Evolutionary conservation across 2,797 vertebrate species (phyloP), one percentile per base, ranked within the genome.

Genomic region (Esox lucius): DNA sequence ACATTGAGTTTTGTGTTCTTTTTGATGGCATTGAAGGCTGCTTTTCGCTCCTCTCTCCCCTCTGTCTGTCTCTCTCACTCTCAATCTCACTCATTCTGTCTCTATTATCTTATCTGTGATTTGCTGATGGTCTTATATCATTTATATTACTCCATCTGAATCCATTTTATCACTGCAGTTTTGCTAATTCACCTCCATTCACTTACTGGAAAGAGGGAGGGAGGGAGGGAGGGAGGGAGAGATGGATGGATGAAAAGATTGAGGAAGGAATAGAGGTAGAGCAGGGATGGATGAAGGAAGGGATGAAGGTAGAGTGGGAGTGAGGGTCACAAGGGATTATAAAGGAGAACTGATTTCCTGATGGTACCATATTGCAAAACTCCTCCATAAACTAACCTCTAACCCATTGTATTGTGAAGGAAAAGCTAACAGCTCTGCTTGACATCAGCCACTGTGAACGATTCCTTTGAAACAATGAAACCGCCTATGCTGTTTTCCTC

Each of bases 141-240:
- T n/a, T 17, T 56, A 19, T n/a, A 56, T 22, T n/a, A 17, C 53
- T 79, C 81, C 78, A 71, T 83, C 76, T 87, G 81, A 78, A 78
- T 89, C 85, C 78, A 83, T 83, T 84, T 87, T 85, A 83, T 75
- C 82, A 78, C 80, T 87, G 82, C 87, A 84, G 81, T 68, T 4
- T 83, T 85, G 83, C 26, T 39, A 65, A 78, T 73, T 53, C 76
- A 79, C 51, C 51, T 46, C 42, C 42, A 46, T 46, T 76, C 59
- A 51, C 84, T 79, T 77, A 78, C 76, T 81, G 17, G 12, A 26
- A 71, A 79, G 0, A 59, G 68, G 83, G 77, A 72, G 71, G 62
- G 42, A 9, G 2, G 42, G 0, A 59, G 68, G 83, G 77, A 72
- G 71, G 62, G 42, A 9, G 2, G 42, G 42, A 42, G 7, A 11